Percentiles rank a stretch among this genome's conserved stretches.
These are phyloP conservation scores for Anagrus nilaparvatae DNA, from an alignment of 1,140 invertebrate species.

Conservation along the genomic window DNA sequence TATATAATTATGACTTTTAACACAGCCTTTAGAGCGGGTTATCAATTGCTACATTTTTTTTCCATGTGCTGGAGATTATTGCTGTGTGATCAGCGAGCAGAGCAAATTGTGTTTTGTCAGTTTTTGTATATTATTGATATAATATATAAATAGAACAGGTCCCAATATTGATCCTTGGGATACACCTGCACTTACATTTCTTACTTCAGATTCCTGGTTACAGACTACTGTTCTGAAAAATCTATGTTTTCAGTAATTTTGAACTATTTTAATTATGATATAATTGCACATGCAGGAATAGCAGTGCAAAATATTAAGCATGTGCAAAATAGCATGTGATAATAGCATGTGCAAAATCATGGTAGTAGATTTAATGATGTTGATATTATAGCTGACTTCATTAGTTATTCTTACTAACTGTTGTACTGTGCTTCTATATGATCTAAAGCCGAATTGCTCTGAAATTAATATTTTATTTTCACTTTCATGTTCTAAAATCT, in stretches of 20 bases:
- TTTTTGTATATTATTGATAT: constrained; percentile 23
- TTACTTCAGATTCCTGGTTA: constrained; percentile 6
- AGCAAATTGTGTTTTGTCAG: constrained; percentile 19
- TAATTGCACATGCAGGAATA: no score
- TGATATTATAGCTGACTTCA: constrained; percentile 18
- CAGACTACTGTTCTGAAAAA: constrained; percentile 16
- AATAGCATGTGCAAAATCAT: not conserved
- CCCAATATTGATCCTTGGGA: constrained; percentile 26
- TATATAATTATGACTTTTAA: no score
- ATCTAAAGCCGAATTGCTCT: constrained; percentile 29
- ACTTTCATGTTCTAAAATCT: constrained; percentile 15
- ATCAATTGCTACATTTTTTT: no score
- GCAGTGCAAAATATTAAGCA: no score
- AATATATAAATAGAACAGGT: constrained; percentile 22
- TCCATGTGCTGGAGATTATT: constrained; percentile 21
- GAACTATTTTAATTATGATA: constrained; percentile 26
- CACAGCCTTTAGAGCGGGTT: no score
- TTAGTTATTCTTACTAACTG: constrained; percentile 26
- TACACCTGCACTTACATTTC: constrained; percentile 22
- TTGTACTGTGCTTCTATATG: constrained; percentile 21
- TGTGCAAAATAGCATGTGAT: no score
- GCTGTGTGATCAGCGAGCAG: constrained; percentile 28
- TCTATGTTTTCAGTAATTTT: constrained; percentile 20
- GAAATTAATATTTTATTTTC: constrained; percentile 4
- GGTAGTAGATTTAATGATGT: constrained; percentile 7